These are phyloP conservation scores for Craniophora ligustri DNA, from an alignment of 2,888 invertebrate species.

Conservation along the genomic window DNA sequence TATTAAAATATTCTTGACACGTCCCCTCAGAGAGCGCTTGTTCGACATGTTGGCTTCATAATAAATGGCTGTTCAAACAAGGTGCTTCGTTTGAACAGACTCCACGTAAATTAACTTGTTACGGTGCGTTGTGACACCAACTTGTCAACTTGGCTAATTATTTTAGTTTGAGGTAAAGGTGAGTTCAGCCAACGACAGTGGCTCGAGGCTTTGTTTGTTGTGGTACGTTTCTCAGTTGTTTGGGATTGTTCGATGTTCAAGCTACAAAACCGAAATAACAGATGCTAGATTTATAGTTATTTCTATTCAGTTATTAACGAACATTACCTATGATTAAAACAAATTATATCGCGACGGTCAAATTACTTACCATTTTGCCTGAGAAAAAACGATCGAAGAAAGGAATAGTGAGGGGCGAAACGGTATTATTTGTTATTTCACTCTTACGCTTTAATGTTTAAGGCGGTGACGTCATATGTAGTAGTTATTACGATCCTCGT, in stretches of 20 bases:
- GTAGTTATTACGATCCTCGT: too few species aligned
- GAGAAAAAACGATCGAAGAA: too few species aligned
- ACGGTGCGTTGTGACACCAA: conserved; percentile 49
- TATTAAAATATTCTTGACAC: conserved; percentile 41
- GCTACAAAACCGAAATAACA: not conserved
- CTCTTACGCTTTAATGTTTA: too few species aligned
- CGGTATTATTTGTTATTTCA: too few species aligned
- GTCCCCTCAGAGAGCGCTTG: conserved; percentile 32
- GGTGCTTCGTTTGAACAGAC: conserved; percentile 62
- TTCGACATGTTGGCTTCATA: conserved; percentile 30
- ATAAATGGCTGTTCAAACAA: conserved; percentile 56
- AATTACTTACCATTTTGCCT: too few species aligned
- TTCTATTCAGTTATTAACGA: too few species aligned
- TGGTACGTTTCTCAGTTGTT: not conserved
- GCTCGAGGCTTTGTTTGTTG: conserved; percentile 16
- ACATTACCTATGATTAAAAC: too few species aligned
- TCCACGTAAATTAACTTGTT: conserved; percentile 73
- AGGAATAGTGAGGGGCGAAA: too few species aligned
- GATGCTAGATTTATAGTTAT: too few species aligned
- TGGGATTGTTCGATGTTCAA: not conserved
- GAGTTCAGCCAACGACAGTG: conserved; percentile 22
- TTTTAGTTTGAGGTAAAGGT: conserved; percentile 60
- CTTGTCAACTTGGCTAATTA: conserved; percentile 68
- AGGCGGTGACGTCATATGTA: too few species aligned
- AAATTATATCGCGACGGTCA: too few species aligned